Evolutionary conservation across 2,797 vertebrate genomes (phyloP).

Genomic region (Macropus fuliginosus): DNA sequence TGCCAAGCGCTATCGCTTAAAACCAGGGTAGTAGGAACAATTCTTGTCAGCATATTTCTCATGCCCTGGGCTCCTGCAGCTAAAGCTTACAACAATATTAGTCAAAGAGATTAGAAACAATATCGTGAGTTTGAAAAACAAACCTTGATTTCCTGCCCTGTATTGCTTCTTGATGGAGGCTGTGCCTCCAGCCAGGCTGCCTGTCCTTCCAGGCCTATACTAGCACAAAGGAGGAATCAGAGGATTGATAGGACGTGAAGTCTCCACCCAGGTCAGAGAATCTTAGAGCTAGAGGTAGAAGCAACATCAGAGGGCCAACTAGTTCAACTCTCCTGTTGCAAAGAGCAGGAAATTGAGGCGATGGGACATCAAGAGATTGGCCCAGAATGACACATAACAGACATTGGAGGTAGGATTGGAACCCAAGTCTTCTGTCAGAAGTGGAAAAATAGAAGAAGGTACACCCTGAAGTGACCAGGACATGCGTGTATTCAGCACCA

Average conservation of each 20-base stretch:
- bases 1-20: constrained; percentile 38
- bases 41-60: neutral
- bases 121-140: neutral
- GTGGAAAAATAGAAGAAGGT: neutral
- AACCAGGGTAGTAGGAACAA: neutral
- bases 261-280: neutral
- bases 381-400: neutral
- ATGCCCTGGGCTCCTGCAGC: neutral
- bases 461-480: neutral
- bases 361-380: neutral
- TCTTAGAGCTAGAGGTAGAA: neutral
- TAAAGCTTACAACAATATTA: neutral
- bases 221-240: neutral
- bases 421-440: neutral
- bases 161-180: neutral
- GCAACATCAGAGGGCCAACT: neutral
- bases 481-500: neutral
- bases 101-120: constrained; percentile 6
- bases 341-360: neutral
- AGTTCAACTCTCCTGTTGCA: neutral
- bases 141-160: constrained; percentile 9
- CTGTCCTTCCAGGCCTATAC: neutral
- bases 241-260: neutral
- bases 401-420: neutral
- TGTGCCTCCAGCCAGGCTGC: neutral